Evolutionary conservation across 1,140 invertebrate species (phyloP), one percentile per base, ranked within the genome.

Genomic region (Tetranychus cinnabarinus): DNA sequence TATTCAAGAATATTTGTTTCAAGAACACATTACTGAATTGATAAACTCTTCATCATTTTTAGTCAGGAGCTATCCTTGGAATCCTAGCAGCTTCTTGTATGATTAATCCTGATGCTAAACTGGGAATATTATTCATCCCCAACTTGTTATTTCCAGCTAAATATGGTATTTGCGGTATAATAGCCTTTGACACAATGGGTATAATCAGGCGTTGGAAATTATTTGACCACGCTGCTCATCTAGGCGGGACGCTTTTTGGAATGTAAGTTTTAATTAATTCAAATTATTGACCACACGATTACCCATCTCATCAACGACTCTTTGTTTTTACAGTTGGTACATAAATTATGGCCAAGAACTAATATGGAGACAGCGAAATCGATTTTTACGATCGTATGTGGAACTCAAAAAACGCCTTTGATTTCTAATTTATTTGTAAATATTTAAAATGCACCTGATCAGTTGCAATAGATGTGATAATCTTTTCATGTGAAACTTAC

Each of bases 211-310:
- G 85, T n/a, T 97, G 90, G 89, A 82, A 80, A 71, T 79, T 88
- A 62, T 87, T 97, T 71, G 93, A 97, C 70, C 92, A 97, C 76
- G 90, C 91, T n/a, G 92, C 89, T 37, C 93, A 97, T 83, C 79
- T 97, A 66, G 88, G 89, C 56, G 92, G 92, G 58, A 82, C 85
- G 47, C 68, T 89, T 48, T 90, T 84, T 76, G 92, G 92, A 77
- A 79, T 96, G 85, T 91, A 69, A 74, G 70, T 61, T 79, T 81
- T 75, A 55, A 55, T 23, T 23, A 5, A 55, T 55, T 31, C 3
- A 54, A 55, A 2, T 55, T 23, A 31, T 47, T 8, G 13, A 8
- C 13, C 23, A 3, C 46, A 3, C 23, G 13, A 2, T 8, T 12
- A n/a, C 46, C 23, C 2, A 47, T 47, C 3, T 8, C 3, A 46